Base-by-base conservation (phyloP, 1,140 invertebrate species). In the Brachionus calyciflorus region DNA sequence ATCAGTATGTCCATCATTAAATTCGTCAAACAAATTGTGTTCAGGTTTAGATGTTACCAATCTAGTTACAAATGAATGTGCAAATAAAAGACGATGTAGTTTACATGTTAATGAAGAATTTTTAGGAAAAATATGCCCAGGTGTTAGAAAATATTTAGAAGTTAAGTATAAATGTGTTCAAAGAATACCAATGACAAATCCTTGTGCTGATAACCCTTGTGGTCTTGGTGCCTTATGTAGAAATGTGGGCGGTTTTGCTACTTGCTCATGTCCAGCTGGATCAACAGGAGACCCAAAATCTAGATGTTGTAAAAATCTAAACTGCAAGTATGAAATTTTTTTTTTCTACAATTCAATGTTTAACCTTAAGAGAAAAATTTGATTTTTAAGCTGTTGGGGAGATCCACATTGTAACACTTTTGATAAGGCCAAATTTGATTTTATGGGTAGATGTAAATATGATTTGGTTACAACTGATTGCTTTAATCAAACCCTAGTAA, bases 331-430 rank as follows among this genome's bases (percentile, higher is more conserved):
- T n/a, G n/a, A n/a, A n/a, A n/a, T n/a, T n/a, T n/a, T n/a, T n/a
- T n/a, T n/a, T n/a, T n/a, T n/a, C n/a, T n/a, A n/a, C n/a, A n/a
- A n/a, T n/a, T n/a, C n/a, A n/a, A n/a, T n/a, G n/a, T n/a, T n/a
- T n/a, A n/a, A n/a, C n/a, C n/a, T n/a, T n/a, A n/a, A n/a, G n/a
- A n/a, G n/a, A n/a, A n/a, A n/a, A n/a, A n/a, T n/a, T n/a, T n/a
- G n/a, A n/a, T n/a, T n/a, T n/a, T n/a, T n/a, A n/a, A 73, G 69
- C 1, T 73, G 69, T 14, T 49, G 46, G 46, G 69, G 69, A 12
- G 69, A 73, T 73, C 69, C 69, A 12, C 69, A 73, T 55, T 73
- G 69, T 12, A 51, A 30, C 9, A 55, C 46, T 40, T 73, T 73
- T 51, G 69, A 73, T 51, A 37, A 30, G 26, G 51, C 46, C 1